Conservation (phyloP, 23 tunicate genomes). For the Trididemnum nubilum region DNA sequence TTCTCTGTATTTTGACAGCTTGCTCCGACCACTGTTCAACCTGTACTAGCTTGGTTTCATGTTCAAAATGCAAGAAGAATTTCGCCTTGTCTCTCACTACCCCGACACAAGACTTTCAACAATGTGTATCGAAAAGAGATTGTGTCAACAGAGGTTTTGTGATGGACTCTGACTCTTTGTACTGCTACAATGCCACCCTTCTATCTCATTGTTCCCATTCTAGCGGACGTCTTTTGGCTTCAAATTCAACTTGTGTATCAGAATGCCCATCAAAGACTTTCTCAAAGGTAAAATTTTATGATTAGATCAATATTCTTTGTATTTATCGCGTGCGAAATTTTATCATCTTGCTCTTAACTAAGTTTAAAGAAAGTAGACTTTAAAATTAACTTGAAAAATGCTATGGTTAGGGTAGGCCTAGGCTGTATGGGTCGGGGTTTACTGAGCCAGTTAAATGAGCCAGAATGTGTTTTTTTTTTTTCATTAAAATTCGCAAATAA, state of each 20-base stretch:
- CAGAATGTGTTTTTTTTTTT: no score
- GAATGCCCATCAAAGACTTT: slow-evolving; percentile 42
- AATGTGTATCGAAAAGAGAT: neutral
- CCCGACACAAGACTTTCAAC: neutral
- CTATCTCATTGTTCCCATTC: neutral
- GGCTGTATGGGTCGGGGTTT: no score
- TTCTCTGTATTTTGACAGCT: slow-evolving; percentile 38
- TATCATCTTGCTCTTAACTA: no score
- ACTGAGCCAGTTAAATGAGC: no score
- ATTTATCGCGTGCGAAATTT: no score
- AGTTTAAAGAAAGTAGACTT: no score
- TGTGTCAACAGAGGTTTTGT: slow-evolving; percentile 16
- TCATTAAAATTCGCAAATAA: no score
- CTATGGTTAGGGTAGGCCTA: no score
- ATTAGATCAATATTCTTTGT: no score
- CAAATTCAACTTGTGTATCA: slow-evolving; percentile 22
- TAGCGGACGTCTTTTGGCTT: neutral
- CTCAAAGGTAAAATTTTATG: slow-evolving; percentile 35
- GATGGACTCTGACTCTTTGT: neutral
- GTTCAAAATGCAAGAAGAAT: slow-evolving; percentile 21
- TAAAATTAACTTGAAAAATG: no score
- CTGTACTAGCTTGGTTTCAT: slow-evolving; percentile 20
- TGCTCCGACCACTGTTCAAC: slow-evolving; percentile 55
- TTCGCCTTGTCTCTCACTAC: neutral
- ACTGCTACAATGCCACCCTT: slow-evolving; percentile 30